phyloP scores from a whole-genome alignment of 2,888 invertebrate genomes.

The Carterocephalus palaemon region DNA sequence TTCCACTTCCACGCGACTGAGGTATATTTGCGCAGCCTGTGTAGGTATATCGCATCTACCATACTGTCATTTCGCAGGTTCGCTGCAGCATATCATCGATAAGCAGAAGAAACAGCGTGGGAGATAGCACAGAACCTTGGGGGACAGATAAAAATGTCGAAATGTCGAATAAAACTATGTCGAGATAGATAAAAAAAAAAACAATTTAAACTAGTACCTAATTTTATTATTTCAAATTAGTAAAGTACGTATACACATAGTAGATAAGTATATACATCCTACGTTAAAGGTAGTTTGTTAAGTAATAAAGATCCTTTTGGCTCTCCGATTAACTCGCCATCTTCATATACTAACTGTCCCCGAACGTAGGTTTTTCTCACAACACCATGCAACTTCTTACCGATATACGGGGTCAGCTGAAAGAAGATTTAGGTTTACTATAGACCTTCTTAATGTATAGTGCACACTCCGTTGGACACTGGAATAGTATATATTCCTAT shows the following conservation, averaged over 20 bases:
- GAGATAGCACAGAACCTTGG: no score
- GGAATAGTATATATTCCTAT: no score
- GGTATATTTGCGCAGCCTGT: no score
- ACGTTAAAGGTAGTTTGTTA: slow-evolving; percentile 15
- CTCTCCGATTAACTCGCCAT: slow-evolving; percentile 54
- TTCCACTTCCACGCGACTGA: no score
- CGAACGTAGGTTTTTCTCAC: slow-evolving; percentile 82
- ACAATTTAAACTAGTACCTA: background rate
- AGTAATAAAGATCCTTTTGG: slow-evolving; percentile 72
- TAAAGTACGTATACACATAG: background rate
- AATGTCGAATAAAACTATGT: slow-evolving; percentile 3
- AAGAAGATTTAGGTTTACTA: no score
- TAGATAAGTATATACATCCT: background rate
- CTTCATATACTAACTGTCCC: slow-evolving; percentile 79
- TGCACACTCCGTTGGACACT: no score
- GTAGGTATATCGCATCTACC: no score
- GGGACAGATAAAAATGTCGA: slow-evolving; percentile 10
- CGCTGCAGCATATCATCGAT: no score
- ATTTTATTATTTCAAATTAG: no score
- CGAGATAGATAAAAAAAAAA: background rate
- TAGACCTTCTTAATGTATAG: no score
- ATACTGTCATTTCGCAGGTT: no score
- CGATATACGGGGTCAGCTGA: slow-evolving; percentile 83
- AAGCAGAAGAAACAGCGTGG: no score
- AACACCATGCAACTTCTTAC: slow-evolving; percentile 78